phyloP scores from a whole-genome alignment of 37 sponge, comb jelly and placozoan genomes.

The Aplysina aerophoba region DNA sequence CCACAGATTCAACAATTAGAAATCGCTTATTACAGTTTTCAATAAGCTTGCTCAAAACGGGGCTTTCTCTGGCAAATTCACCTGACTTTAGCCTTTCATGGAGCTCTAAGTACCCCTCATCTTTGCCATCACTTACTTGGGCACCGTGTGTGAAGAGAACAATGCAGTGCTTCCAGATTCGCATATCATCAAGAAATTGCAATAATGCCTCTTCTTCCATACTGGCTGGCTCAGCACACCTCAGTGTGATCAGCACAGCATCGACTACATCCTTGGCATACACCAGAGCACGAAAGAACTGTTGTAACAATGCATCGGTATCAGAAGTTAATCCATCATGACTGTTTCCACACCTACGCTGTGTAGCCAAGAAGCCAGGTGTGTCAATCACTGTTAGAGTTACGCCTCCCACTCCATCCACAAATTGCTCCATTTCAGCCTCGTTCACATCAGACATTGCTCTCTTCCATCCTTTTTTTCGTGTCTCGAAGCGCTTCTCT shows the following conservation, averaged over 20 bases:
- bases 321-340: not conserved
- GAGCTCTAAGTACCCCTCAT: not conserved
- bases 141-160: constrained; percentile 15
- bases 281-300: constrained; percentile 3
- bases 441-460: not conserved
- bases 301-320: not conserved
- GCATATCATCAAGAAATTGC: not conserved
- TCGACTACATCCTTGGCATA: not conserved
- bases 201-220: not conserved
- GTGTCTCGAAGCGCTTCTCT: not conserved
- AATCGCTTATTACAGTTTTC: not conserved
- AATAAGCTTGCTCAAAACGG: not conserved
- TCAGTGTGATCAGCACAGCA: constrained; percentile 6
- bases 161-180: constrained; percentile 11
- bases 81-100: not conserved
- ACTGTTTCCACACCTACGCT: not conserved
- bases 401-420: not conserved
- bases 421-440: not conserved
- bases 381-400: constrained; percentile 1
- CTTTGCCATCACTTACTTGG: not conserved
- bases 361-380: constrained; percentile 19
- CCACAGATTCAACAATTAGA: constrained; percentile 13
- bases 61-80: not conserved
- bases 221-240: not conserved
- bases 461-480: not conserved